Base-by-base conservation (phyloP, 2,888 invertebrate genomes). In the Drosophila niveifrons region DNA sequence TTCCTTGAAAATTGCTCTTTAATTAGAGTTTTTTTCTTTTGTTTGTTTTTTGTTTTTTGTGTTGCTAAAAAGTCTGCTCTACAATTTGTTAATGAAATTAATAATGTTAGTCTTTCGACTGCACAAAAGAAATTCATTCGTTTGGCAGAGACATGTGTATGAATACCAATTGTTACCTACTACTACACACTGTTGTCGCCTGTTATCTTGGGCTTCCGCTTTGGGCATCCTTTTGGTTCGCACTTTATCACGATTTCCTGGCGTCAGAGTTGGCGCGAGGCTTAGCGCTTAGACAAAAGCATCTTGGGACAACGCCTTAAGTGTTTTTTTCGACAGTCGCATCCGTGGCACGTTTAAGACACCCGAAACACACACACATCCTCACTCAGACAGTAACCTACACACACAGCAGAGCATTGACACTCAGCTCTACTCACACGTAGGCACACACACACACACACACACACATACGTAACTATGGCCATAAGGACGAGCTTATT, bases 281-380 rank as follows among this genome's bases (percentile, higher is more conserved):
- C 72, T 78, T 77, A 68, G 82, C 84, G 79, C 88, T 73, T 89
- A 84, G 82, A 89, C 88, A 75, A 87, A 67, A 53, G 69, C 72
- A 70, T 78, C 89, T 66, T 62, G 89, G 88, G 79, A 81, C 65
- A 70, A 78, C 61, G 86, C 75, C 74, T 71, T 51, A 80, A 85
- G 86, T 86, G 88, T 85, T 88, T 73, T 69, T 75, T 75, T 74
- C 72, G 75, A 67, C 82, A 89, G 75, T 78, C 71, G 69, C 72
- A 82, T 80, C 85, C 83, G 67, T 68, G 70, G 83, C 80, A 84
- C 85, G 82, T 84, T 78, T 71, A 46, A 29, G 62, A 51, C 48
- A 65, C 61, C 28, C 36, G 36, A 43, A 52, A 36, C 36, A 36
- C 36, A 36, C 55, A 47, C 17, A n/a, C 10, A 34, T 18, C 13